phyloP scores from a whole-genome alignment of 2,797 vertebrate species.

The Kryptopterus vitreolus region DNA sequence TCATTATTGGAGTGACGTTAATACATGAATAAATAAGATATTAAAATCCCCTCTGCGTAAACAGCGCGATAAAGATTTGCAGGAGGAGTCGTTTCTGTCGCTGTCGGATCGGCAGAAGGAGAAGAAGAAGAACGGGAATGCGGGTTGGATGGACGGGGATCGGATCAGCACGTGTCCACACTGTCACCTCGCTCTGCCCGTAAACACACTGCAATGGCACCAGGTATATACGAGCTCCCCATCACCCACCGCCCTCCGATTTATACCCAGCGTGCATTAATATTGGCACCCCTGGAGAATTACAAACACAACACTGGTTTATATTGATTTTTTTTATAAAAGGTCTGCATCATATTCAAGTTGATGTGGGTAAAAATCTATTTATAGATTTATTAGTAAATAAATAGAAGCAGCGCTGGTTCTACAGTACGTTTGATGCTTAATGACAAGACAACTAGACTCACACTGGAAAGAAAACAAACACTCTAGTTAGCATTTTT shows the following conservation, averaged over 20 bases:
- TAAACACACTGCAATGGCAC: constrained; percentile 67
- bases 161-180: constrained; percentile 66
- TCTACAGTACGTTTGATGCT: too few species aligned
- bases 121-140: constrained; percentile 44
- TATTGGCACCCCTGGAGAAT: too few species aligned
- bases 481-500: too few species aligned
- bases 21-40: background rate
- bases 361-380: too few species aligned
- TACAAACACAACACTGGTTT: too few species aligned
- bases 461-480: too few species aligned
- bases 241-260: background rate
- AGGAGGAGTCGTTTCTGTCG: background rate
- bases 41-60: background rate
- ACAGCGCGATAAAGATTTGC: background rate
- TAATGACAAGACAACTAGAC: too few species aligned
- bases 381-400: too few species aligned
- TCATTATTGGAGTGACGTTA: background rate
- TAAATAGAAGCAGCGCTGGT: too few species aligned
- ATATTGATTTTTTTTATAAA: too few species aligned
- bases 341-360: too few species aligned
- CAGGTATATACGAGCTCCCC: constrained; percentile 59
- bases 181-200: constrained; percentile 72
- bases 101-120: constrained; percentile 35
- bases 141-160: background rate
- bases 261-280: too few species aligned